Evolutionary conservation across 2,888 invertebrate species (phyloP).

Genomic region (Xylota sylvarum): DNA sequence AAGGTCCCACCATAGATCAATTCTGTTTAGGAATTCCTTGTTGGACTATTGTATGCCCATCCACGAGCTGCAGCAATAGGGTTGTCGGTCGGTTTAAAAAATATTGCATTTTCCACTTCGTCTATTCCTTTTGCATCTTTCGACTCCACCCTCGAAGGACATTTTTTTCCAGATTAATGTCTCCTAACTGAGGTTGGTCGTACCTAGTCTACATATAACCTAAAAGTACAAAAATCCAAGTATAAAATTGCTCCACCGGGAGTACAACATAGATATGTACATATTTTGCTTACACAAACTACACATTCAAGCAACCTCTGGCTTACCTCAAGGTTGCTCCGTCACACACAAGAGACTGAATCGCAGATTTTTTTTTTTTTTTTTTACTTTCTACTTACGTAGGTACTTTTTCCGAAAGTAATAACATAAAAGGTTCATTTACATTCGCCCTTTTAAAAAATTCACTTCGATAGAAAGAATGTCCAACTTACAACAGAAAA

Average conservation of each 20-base stretch:
- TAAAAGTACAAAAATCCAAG: neutral
- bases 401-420: neutral
- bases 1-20: no score
- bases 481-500: neutral
- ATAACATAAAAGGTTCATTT: constrained; percentile 34
- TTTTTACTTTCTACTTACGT: neutral
- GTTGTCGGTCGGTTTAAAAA: no score
- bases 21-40: no score
- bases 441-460: constrained; percentile 3
- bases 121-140: no score
- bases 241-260: neutral
- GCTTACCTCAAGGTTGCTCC: neutral
- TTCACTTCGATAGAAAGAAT: neutral
- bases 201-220: neutral
- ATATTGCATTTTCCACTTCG: neutral
- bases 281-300: neutral
- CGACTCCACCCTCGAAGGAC: neutral
- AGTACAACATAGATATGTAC: neutral
- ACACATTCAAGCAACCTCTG: neutral
- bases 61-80: no score
- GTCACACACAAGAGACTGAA: neutral
- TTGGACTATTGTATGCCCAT: no score
- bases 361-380: neutral
- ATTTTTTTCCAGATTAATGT: neutral
- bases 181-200: neutral